Percentiles rank a stretch among this genome's conserved stretches.
Conservation (phyloP, 2,888 invertebrate genomes). For the Clitarchus hookeri region DNA sequence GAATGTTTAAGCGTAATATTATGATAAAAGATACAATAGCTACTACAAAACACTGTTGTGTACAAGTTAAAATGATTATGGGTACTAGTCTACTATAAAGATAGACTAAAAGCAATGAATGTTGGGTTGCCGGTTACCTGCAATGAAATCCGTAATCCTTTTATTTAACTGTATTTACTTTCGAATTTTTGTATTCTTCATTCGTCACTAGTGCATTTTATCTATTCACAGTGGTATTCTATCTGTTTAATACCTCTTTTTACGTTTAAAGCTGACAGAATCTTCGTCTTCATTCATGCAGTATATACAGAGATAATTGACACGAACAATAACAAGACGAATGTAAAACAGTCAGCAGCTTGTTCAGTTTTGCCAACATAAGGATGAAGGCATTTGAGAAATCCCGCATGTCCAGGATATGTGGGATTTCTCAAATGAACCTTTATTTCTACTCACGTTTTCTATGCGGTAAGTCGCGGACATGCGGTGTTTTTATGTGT, state of each 20-base stretch:
- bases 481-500: too few relatives aligned
- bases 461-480: too few relatives aligned
- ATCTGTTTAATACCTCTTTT: not conserved
- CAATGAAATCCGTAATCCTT: conserved; percentile 12
- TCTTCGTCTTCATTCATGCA: too few relatives aligned
- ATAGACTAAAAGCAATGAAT: not conserved
- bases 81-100: not conserved
- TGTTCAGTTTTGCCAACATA: too few relatives aligned
- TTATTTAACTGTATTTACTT: not conserved
- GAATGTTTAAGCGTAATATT: not conserved
- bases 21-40: not conserved
- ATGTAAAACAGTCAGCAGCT: too few relatives aligned
- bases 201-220: conserved; percentile 19
- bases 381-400: too few relatives aligned
- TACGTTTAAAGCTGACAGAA: not conserved
- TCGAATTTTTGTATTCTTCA: not conserved
- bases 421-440: too few relatives aligned
- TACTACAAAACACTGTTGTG: not conserved
- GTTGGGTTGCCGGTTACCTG: not conserved
- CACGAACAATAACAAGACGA: too few relatives aligned
- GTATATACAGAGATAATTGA: too few relatives aligned
- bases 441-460: too few relatives aligned
- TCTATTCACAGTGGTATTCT: not conserved
- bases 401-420: too few relatives aligned
- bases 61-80: not conserved